Evolutionary conservation across 1,140 invertebrate genomes (phyloP), one percentile per base, ranked within the genome.

Genomic region (Campoletis sonorensis): DNA sequence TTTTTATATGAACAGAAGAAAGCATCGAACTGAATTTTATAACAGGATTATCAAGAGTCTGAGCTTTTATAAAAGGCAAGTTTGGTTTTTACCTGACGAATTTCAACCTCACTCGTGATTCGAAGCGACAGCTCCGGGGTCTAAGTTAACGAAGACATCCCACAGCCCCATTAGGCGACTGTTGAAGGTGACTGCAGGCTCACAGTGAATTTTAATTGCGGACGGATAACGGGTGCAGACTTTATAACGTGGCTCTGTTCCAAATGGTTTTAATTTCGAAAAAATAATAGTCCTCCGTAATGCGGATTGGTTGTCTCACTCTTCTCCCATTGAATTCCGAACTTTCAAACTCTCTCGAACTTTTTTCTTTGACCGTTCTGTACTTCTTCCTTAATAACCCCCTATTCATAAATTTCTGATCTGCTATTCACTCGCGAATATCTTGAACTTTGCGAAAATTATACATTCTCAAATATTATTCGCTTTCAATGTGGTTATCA

Each of bases 171-270:
- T 70, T 70, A 70, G 67, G 67, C 26, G 67, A 70, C 67, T 33
- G 67, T 70, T 70, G 67, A 70, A 70, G 67, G 61, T 23, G n/a
- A 70, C 61, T 33, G 67, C 67, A 26, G 67, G 4, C 30, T 33
- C 64, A 45, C 77, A 27, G 71, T 75, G 54, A 58, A 40, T 81
- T 81, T 81, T 81, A 81, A 81, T 81, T 81, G 79, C 71, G 79
- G 67, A 70, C 45, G 72, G 27, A 51, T 51, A 51, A 58, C 72
- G 72, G 72, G 40, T 40, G 61, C 45, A 49, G 51, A 49, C 40
- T 15, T 30, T 51, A 70, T 70, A 70, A 70, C 21, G 67, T 70
- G 67, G 67, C 67, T 70, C 67, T 4, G 67, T 70, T 70, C 67
- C 67, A 70, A 70, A 70, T 33, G 67, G 30, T 70, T 70, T 70